Percentiles rank a stretch among this genome's conserved stretches.
Conservation (phyloP, 2,888 invertebrate genomes). For the Drosophila mercatorum region DNA sequence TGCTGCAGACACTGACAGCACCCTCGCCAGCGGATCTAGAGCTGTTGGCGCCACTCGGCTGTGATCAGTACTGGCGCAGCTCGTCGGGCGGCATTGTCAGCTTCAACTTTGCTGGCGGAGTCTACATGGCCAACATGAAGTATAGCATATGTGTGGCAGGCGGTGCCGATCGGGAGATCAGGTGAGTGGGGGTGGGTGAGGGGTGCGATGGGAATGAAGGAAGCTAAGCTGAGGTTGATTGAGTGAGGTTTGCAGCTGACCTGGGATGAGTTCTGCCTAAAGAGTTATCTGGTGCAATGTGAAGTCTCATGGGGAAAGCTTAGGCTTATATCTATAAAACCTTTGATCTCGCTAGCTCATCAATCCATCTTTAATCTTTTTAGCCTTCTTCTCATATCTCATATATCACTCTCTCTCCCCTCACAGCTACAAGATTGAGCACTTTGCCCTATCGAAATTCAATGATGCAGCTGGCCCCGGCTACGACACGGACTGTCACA, state of each 20-base stretch:
- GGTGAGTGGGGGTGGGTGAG: constrained; percentile 26
- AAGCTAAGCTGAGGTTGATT: too few species aligned
- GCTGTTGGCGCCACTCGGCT: constrained; percentile 87
- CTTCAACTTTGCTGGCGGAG: constrained; percentile 87
- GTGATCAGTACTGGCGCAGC: constrained; percentile 88
- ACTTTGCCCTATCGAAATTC: constrained; percentile 62
- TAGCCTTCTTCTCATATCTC: too few species aligned
- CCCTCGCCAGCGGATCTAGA: constrained; percentile 70
- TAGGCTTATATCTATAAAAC: too few species aligned
- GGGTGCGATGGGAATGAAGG: too few species aligned
- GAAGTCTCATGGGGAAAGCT: too few species aligned
- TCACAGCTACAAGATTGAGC: constrained; percentile 56
- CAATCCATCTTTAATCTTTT: too few species aligned
- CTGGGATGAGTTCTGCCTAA: too few species aligned
- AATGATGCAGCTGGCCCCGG: constrained; percentile 60
- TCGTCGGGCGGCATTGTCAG: constrained; percentile 86
- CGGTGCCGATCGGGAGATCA: constrained; percentile 60
- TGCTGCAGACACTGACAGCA: constrained; percentile 48
- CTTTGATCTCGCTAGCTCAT: too few species aligned
- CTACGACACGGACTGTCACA: constrained; percentile 86
- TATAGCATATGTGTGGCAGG: constrained; percentile 88
- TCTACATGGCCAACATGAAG: constrained; percentile 86
- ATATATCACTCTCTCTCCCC: background rate
- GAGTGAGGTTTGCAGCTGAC: too few species aligned
- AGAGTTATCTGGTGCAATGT: too few species aligned